These are phyloP conservation scores for Cotesia chilonis DNA, from an alignment of 1,140 invertebrate genomes.

Conservation along the genomic window DNA sequence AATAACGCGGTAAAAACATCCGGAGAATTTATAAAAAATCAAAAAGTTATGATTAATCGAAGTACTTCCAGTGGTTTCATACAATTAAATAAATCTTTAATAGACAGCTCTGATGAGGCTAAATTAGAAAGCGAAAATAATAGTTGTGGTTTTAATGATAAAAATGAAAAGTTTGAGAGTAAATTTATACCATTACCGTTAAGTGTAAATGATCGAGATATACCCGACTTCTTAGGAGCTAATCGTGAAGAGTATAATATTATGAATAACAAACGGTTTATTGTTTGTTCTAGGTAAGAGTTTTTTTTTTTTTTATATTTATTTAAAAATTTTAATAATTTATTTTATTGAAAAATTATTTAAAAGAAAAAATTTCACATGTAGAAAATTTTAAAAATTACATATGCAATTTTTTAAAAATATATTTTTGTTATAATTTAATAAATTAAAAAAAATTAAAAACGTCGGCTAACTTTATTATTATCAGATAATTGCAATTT, in stretches of 20 bases:
- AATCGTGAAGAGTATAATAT: conserved; percentile 30
- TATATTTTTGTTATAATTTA: too few relatives aligned
- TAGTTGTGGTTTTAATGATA: background rate
- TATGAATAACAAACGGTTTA: conserved; percentile 22
- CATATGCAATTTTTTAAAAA: too few relatives aligned
- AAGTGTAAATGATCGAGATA: conserved; percentile 47
- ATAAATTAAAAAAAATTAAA: too few relatives aligned
- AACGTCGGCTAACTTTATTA: too few relatives aligned
- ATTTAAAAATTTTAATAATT: background rate
- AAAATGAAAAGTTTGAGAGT: conserved; percentile 29
- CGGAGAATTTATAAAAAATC: background rate
- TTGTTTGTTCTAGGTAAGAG: conserved; percentile 9
- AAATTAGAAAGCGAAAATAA: background rate
- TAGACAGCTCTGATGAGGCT: background rate
- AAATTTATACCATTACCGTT: conserved; percentile 20
- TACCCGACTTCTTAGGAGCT: conserved; percentile 47
- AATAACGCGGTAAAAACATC: background rate
- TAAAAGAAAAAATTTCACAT: too few relatives aligned
- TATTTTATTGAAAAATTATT: too few relatives aligned
- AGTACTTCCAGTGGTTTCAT: conserved; percentile 9
- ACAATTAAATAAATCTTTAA: background rate
- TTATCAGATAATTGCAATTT: too few relatives aligned
- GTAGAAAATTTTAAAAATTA: too few relatives aligned
- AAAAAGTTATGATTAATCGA: background rate
- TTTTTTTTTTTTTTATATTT: background rate